Base-by-base conservation (phyloP, 2,113 vertebrate species). In the Caloenas nicobarica region DNA sequence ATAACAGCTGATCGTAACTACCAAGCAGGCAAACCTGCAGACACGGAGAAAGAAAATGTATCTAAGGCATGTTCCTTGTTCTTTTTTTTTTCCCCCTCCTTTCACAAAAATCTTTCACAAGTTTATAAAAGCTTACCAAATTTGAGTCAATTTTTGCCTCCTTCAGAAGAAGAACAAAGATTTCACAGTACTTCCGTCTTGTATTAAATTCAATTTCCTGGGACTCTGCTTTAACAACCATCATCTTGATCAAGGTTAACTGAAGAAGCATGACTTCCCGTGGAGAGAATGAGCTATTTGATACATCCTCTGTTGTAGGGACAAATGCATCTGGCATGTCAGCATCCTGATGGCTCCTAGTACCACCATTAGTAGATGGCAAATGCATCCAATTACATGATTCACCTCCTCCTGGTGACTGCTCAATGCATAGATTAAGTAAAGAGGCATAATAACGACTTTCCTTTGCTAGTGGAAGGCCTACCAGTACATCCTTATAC, bases 211-310 rank as follows among this genome's bases (percentile, higher is more conserved):
- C 97, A 0, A 18, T 96, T 82, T 94, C 62, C 29, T 62, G 89
- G 22, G 95, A 96, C 21, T 92, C 48, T 64, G 97, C 56, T 16
- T 92, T 97, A 34, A 79, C 91, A 44, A 91, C 48, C 65, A 99
- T 94, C 96, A 97, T 98, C 53, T 93, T 94, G 83, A 99, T 88
- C 81, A 99, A 95, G 13, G 98, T 98, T 93, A 99, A 51, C 73
- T 98, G 97, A 50, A 99, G 92, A 54, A 98, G 97, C 11, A 13
- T 86, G 25, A 97, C 85, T 42, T 99, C 98, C 31, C 53, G 85
- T 5, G 81, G 76, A 13, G 56, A 46, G 44, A 81, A 68, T 0
- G 33, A 82, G 65, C 64, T 81, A 10, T 25, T 31, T 25, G 73
- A 92, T 50, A 62, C 7, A 19, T 50, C 61, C 69, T 65, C 86